A percentile compares a stretch with the other conserved stretches of the same genome.
Evolutionary conservation across 2,113 vertebrate genomes (phyloP).

Genomic region (Rhinopithecus roxellana): DNA sequence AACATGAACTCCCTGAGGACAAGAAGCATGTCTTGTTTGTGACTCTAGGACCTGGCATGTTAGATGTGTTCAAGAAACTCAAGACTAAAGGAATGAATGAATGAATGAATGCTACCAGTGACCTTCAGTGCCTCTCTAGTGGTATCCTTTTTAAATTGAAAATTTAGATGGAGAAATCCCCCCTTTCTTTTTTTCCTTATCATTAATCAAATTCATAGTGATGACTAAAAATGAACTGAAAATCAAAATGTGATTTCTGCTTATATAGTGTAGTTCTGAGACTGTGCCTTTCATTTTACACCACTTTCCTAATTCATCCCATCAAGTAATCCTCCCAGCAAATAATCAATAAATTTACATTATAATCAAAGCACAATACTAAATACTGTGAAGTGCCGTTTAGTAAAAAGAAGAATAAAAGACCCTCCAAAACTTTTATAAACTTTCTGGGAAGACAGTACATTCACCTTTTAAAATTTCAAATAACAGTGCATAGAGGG

Average conservation of each 20-base stretch:
- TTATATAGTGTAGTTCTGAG: background rate
- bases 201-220: background rate
- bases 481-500: background rate
- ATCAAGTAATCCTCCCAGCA: background rate
- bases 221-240: background rate
- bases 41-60: background rate
- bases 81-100: background rate
- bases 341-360: slow-evolving; percentile 47
- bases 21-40: background rate
- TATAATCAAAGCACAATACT: slow-evolving; percentile 19
- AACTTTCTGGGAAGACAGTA: background rate
- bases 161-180: background rate
- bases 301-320: slow-evolving; percentile 23
- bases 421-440: background rate
- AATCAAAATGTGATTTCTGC: background rate
- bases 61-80: background rate
- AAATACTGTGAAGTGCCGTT: background rate
- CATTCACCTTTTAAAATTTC: background rate
- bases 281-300: slow-evolving; percentile 15
- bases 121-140: background rate
- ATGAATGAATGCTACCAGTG: background rate
- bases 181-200: background rate
- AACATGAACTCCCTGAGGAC: background rate
- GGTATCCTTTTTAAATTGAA: background rate
- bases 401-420: slow-evolving; percentile 26